Percentiles rank a stretch among this genome's conserved stretches.
Evolutionary conservation across 2,113 vertebrate species (phyloP).

Genomic region (Murina feae): DNA sequence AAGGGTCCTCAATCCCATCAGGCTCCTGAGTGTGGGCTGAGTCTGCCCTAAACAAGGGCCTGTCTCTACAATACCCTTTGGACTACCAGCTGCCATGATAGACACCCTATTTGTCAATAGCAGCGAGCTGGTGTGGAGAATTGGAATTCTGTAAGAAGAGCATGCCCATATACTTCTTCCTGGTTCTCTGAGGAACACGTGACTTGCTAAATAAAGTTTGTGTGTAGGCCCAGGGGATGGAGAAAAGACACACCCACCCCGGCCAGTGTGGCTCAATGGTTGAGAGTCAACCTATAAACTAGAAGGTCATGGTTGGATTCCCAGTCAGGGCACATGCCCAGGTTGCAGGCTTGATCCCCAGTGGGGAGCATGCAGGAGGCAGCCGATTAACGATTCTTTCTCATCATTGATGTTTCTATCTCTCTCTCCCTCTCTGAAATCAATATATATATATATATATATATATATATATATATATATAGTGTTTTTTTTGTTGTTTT

Average conservation of each 20-base stretch:
- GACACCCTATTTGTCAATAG: not conserved
- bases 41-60: not conserved
- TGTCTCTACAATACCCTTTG: not conserved
- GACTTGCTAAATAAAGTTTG: not conserved
- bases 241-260: not conserved
- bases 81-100: not conserved
- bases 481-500: too few species aligned
- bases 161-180: not conserved
- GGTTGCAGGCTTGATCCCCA: too few species aligned
- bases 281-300: too few species aligned
- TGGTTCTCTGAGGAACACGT: not conserved
- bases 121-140: not conserved
- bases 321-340: too few species aligned
- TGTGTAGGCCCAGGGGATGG: not conserved
- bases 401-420: too few species aligned
- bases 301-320: too few species aligned
- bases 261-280: too few species aligned
- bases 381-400: too few species aligned
- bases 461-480: too few species aligned
- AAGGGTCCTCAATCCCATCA: not conserved
- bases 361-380: too few species aligned
- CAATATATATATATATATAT: too few species aligned
- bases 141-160: not conserved
- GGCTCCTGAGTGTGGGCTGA: not conserved
- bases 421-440: too few species aligned